A percentile compares a stretch with the other conserved stretches of the same genome.
Conservation (phyloP, 2,797 vertebrate species). For the Scarus forsteni region DNA sequence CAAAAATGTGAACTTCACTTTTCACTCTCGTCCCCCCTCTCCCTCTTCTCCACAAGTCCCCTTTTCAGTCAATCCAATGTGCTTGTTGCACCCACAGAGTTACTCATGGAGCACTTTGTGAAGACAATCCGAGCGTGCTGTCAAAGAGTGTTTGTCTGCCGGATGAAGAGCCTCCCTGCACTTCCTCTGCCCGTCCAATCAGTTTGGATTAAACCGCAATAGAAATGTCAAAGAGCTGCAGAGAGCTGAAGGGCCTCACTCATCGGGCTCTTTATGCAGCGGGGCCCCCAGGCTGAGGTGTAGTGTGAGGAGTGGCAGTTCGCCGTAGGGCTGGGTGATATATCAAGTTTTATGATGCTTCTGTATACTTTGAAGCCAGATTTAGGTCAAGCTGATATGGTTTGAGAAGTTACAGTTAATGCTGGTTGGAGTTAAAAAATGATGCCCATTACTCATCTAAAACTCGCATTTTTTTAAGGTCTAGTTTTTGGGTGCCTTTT, state of each 20-base stretch:
- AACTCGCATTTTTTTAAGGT: no score
- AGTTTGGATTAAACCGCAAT: conserved; percentile 60
- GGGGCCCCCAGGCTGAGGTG: conserved; percentile 49
- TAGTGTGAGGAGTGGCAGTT: conserved; percentile 67
- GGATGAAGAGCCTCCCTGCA: conserved; percentile 66
- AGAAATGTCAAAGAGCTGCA: conserved; percentile 52
- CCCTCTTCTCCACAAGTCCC: neutral
- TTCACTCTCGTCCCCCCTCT: conserved; percentile 30
- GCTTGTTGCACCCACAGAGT: conserved; percentile 49
- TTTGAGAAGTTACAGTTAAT: no score
- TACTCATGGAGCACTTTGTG: conserved; percentile 60
- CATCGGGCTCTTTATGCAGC: conserved; percentile 55
- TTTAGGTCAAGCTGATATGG: no score
- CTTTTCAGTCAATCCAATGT: conserved; percentile 5
- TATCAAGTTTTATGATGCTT: no score
- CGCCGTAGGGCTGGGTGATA: neutral
- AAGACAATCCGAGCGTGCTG: conserved; percentile 59
- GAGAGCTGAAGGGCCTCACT: conserved; percentile 66
- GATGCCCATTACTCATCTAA: no score
- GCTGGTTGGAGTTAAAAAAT: no score
- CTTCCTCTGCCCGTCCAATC: conserved; percentile 57
- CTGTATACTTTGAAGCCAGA: no score
- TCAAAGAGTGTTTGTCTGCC: conserved; percentile 65
- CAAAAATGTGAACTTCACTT: conserved; percentile 57
- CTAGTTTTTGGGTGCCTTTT: no score